These are phyloP conservation scores for Ernsta delagoae DNA, from an alignment of 2,888 invertebrate species.

Conservation along the genomic window DNA sequence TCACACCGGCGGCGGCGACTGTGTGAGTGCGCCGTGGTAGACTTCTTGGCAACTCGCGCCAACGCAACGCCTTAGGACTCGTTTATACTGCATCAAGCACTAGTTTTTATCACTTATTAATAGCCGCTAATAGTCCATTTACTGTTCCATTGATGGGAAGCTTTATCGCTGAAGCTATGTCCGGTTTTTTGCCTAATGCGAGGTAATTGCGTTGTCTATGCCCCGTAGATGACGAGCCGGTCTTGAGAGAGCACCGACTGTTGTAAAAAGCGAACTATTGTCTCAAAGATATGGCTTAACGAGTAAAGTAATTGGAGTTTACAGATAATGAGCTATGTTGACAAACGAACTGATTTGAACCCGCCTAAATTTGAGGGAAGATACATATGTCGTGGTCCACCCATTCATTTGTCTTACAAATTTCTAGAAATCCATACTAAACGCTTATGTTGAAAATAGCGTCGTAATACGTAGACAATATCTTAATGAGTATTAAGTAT, in stretches of 20 bases:
- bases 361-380: constrained; percentile 24
- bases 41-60: constrained; percentile 67
- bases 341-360: constrained; percentile 33
- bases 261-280: constrained; percentile 30
- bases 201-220: constrained; percentile 43
- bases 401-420: not conserved
- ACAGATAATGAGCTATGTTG: constrained; percentile 32
- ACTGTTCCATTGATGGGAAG: constrained; percentile 43
- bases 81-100: constrained; percentile 44
- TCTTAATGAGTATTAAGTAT: not conserved
- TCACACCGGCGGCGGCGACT: constrained; percentile 42
- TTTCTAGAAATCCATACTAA: no score
- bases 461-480: not conserved
- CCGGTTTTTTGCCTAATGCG: constrained; percentile 39
- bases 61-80: constrained; percentile 46
- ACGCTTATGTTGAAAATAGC: not conserved
- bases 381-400: no score
- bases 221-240: constrained; percentile 16
- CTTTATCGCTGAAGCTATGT: constrained; percentile 39
- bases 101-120: constrained; percentile 47
- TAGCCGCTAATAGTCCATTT: constrained; percentile 46
- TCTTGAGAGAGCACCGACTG: constrained; percentile 34
- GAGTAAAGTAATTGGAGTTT: constrained; percentile 33
- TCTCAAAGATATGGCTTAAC: constrained; percentile 32
- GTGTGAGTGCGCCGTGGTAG: constrained; percentile 59